Evolutionary conservation across 2,797 vertebrate species (phyloP), one percentile per base, ranked within the genome.

Genomic region (Fundulus diaphanus): DNA sequence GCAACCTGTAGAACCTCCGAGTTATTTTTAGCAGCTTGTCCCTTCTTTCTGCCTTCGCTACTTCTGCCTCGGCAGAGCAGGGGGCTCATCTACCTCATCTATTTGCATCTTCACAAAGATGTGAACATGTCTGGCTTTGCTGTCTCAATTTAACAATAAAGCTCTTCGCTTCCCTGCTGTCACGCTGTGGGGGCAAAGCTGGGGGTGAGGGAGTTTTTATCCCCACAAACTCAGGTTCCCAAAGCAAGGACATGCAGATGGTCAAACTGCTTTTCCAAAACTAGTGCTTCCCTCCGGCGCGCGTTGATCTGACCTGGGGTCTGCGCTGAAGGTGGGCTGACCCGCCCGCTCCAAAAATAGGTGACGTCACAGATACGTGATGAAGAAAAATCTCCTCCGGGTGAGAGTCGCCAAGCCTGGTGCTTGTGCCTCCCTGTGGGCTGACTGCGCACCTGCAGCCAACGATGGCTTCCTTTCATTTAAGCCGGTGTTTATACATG

Each of bases 11-110:
- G 87, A 76, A 79, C 79, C 74, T 42, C 24, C 35, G 0, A 29
- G 74, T 82, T 94, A 91, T 94, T 93, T 93, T 79, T 90, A 93
- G 91, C 88, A 48, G 9, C 46, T 49, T 31, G 40, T 51, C 16
- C 27, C 42, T 52, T 44, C 42, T 68, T 68, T 18, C 40, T 29
- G 27, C 13, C 31, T 8, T 37, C 33, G 13, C 31, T 70, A 48
- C 70, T 70, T 70, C 54, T 46, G 51, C 72, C 61, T 73, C 40
- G 22, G 59, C 27, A 20, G 46, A n/a, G 42, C 3, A 44, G 7
- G 11, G 16, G 20, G 9, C 35, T 20, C 40, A 1, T 70, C 54
- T 46, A 8, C 22, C 16, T n/a, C n/a, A n/a, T n/a, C n/a, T n/a
- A n/a, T n/a, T n/a, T n/a, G n/a, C n/a, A n/a, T n/a, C n/a, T n/a